These are phyloP conservation scores for Rhorus exstirpatorius DNA, from an alignment of 2,888 invertebrate species.

Conservation along the genomic window DNA sequence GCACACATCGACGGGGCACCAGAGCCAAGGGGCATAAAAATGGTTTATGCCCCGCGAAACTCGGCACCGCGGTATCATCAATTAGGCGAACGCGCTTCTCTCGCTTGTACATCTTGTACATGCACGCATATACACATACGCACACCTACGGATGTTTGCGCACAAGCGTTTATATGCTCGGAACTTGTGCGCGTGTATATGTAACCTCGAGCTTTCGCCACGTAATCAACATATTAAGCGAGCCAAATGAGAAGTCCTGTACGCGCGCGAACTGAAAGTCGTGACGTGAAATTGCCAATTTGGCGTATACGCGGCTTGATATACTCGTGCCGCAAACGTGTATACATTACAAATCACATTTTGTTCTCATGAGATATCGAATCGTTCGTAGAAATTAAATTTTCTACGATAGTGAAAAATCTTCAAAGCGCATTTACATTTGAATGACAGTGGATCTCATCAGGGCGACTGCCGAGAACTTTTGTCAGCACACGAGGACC, in stretches of 20 bases:
- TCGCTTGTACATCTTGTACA: constrained; percentile 53
- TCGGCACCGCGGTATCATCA: constrained; percentile 80
- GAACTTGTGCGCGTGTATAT: constrained; percentile 16
- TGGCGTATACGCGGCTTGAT: constrained; percentile 58
- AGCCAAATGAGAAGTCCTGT: constrained; percentile 72
- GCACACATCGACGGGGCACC: constrained; percentile 73
- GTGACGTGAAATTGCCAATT: constrained; percentile 69
- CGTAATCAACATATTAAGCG: constrained; percentile 80
- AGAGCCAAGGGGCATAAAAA: constrained; percentile 79
- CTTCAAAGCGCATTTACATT: no score
- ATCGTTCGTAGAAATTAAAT: neutral
- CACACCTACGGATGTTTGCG: neutral
- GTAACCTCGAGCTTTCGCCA: constrained; percentile 70
- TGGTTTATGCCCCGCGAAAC: constrained; percentile 82
- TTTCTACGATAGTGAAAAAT: no score
- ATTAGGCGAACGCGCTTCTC: constrained; percentile 74
- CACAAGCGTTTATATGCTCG: constrained; percentile 10
- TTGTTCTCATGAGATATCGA: constrained; percentile 26
- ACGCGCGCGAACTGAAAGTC: constrained; percentile 41
- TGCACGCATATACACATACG: constrained; percentile 1
- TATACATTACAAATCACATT: no score
- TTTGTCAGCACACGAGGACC: no score
- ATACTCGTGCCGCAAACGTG: constrained; percentile 33
- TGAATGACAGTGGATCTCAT: no score
- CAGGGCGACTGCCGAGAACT: no score